Percentiles rank a stretch among this genome's conserved stretches.
Conservation (phyloP, 2,797 vertebrate species). For the Galagoides demidoff region DNA sequence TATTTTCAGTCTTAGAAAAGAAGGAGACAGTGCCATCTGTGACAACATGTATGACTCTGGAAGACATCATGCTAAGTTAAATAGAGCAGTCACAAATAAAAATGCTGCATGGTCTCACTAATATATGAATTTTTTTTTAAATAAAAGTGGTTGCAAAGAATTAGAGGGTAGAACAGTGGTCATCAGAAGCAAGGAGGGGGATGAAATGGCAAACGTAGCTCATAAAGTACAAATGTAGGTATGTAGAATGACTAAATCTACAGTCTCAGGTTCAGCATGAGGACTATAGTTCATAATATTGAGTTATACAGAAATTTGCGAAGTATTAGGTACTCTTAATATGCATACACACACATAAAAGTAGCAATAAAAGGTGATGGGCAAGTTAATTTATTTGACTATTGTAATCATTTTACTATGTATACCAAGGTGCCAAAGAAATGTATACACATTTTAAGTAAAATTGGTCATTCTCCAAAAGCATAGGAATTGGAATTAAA, state of each 20-base stretch:
- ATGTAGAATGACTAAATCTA: neutral
- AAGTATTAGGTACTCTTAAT: neutral
- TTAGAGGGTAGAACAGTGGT: neutral
- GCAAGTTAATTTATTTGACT: neutral
- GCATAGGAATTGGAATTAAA: too few relatives aligned
- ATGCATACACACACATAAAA: neutral
- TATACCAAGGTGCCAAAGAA: too few relatives aligned
- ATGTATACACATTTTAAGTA: too few relatives aligned
- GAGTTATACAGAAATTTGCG: neutral
- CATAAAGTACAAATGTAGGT: too few relatives aligned
- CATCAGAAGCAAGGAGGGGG: neutral
- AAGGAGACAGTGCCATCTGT: neutral
- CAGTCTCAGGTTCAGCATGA: neutral
- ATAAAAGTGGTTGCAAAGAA: neutral
- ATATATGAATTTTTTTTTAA: too few relatives aligned
- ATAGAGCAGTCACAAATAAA: neutral
- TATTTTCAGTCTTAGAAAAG: too few relatives aligned
- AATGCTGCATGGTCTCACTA: neutral
- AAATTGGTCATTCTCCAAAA: too few relatives aligned
- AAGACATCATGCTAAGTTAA: neutral
- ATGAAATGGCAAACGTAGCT: too few relatives aligned
- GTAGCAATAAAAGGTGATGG: neutral
- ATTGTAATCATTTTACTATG: neutral
- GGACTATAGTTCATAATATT: neutral
- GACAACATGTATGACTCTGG: neutral